phyloP scores from a whole-genome alignment of 2,113 vertebrate species.

The Manacus vitellinus region DNA sequence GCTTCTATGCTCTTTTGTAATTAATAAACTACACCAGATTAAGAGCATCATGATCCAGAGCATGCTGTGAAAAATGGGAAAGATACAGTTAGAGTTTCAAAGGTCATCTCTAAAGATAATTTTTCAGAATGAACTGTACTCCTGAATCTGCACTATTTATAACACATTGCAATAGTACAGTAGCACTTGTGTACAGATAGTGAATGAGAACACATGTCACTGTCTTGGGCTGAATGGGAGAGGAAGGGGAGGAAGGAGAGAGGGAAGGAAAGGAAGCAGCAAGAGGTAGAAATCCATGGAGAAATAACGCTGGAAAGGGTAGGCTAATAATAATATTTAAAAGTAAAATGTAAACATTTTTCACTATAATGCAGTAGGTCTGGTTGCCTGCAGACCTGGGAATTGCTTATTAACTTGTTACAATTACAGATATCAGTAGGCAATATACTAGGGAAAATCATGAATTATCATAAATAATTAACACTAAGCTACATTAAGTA shows the following conservation, averaged over 20 bases:
- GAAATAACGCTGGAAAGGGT: not conserved
- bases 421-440: not conserved
- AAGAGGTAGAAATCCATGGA: not conserved
- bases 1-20: not conserved
- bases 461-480: conserved; percentile 47
- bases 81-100: not conserved
- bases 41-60: not conserved
- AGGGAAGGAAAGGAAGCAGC: not conserved
- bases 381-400: not conserved
- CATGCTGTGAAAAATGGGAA: not conserved
- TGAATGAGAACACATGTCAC: not conserved
- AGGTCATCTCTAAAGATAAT: conserved; percentile 27
- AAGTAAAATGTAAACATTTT: not conserved
- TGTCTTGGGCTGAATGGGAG: not conserved
- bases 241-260: not conserved
- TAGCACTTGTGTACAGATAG: not conserved
- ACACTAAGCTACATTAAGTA: conserved; percentile 6
- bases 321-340: not conserved
- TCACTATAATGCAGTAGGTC: not conserved
- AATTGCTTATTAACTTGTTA: conserved; percentile 2
- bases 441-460: not conserved
- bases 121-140: conserved; percentile 46
- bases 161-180: not conserved
- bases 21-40: conserved; percentile 41
- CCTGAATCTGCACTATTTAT: conserved; percentile 39